These are phyloP conservation scores for Cryptus armator DNA, from an alignment of 2,888 invertebrate genomes.

Conservation along the genomic window DNA sequence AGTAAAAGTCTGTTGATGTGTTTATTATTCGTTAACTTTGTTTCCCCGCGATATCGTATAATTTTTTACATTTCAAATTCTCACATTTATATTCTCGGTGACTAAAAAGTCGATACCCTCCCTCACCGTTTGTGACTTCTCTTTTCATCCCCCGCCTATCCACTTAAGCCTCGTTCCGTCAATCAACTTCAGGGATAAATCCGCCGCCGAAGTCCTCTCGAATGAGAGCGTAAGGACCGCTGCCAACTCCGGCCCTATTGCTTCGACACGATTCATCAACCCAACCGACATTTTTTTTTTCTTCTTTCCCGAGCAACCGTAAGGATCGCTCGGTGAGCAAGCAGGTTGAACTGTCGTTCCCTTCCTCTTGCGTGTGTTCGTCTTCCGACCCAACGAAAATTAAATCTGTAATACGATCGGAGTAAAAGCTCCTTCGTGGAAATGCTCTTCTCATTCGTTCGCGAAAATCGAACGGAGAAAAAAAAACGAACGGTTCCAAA, in stretches of 20 bases:
- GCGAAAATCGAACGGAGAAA: not conserved
- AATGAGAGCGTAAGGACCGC: conserved; percentile 31
- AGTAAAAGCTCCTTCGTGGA: not conserved
- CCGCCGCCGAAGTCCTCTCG: conserved; percentile 25
- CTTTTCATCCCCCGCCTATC: conserved; percentile 32
- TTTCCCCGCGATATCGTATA: too few relatives aligned
- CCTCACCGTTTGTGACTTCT: not conserved
- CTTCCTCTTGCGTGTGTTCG: not conserved
- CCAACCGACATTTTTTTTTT: conserved; percentile 27
- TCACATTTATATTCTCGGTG: too few relatives aligned
- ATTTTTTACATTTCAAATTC: not conserved
- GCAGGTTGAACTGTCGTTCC: conserved; percentile 3
- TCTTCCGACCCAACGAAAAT: conserved; percentile 6
- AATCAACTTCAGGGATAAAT: conserved; percentile 54
- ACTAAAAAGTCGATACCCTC: conserved; percentile 5
- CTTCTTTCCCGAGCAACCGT: conserved; percentile 3
- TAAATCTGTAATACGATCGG: conserved; percentile 22
- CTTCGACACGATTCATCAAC: conserved; percentile 59
- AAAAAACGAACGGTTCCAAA: not conserved
- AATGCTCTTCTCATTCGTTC: not conserved
- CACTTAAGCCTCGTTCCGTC: conserved; percentile 56
- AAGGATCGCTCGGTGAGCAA: conserved; percentile 12
- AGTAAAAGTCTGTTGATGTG: too few relatives aligned
- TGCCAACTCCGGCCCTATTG: conserved; percentile 35
- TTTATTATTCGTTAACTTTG: too few relatives aligned